Evolutionary conservation across 2,797 vertebrate species (phyloP).

Genomic region (Dryobates pubescens): DNA sequence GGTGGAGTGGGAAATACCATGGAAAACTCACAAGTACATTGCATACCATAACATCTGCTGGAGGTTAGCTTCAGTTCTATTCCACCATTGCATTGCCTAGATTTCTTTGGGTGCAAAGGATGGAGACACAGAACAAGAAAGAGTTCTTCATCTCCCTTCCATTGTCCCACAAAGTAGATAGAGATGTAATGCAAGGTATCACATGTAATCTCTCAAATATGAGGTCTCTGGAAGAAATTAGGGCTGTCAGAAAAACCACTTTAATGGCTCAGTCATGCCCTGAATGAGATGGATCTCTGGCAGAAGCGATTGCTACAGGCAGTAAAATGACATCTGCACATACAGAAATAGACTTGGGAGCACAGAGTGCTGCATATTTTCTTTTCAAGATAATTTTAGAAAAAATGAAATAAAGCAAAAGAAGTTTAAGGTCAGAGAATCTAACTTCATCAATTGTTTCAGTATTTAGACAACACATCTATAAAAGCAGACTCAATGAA

Average conservation of each 20-base stretch:
- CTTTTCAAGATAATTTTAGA: background rate
- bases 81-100: background rate
- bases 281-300: background rate
- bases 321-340: background rate
- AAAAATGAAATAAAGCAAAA: background rate
- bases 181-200: background rate
- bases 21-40: accelerated
- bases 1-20: background rate
- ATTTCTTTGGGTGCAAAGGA: background rate
- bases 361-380: background rate
- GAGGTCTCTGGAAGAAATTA: background rate
- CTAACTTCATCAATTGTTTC: background rate
- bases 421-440: background rate
- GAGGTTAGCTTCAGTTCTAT: background rate
- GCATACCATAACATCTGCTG: accelerated
- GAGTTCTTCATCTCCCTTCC: background rate
- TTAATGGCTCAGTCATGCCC: background rate
- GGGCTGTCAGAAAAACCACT: background rate
- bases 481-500: background rate
- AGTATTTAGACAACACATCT: constrained; percentile 19
- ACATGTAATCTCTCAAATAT: background rate
- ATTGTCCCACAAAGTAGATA: background rate
- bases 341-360: background rate
- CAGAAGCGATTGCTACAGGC: background rate
- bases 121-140: background rate